These are phyloP conservation scores for Eonycteris spelaea DNA, from an alignment of 2,113 vertebrate genomes.

Conservation along the genomic window DNA sequence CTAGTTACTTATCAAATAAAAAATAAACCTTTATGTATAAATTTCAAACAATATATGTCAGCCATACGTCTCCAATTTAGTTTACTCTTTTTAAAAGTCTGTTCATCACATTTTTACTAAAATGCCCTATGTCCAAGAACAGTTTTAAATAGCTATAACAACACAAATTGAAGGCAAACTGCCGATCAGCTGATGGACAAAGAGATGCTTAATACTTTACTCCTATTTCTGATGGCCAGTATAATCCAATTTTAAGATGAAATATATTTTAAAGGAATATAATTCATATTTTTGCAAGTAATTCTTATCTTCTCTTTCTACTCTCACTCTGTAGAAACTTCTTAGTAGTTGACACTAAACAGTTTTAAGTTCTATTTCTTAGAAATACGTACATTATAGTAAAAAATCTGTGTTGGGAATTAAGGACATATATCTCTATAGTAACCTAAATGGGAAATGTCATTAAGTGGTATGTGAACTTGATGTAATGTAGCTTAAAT, in stretches of 20 bases:
- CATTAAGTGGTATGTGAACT: not conserved
- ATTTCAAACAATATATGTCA: not conserved
- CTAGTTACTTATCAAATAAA: not conserved
- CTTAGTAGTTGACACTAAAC: not conserved
- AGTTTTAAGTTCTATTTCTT: not conserved
- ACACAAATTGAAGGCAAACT: not conserved
- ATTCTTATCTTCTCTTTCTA: not conserved
- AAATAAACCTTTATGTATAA: not conserved
- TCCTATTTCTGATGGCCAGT: not conserved
- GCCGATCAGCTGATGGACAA: not conserved
- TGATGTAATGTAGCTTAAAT: not conserved
- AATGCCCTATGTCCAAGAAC: not conserved
- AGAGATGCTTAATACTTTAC: not conserved
- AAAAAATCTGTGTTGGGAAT: not conserved
- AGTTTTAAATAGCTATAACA: not conserved
- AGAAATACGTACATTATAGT: not conserved
- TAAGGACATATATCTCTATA: not conserved
- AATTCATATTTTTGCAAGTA: not conserved
- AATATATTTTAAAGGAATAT: not conserved
- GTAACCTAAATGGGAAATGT: not conserved
- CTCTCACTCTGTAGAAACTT: not conserved
- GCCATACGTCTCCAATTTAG: no score
- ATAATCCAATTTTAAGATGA: not conserved
- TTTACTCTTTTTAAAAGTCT: no score
- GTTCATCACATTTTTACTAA: not conserved